phyloP scores from a whole-genome alignment of 2,888 invertebrate genomes.

The Dermolepida albohirtum region DNA sequence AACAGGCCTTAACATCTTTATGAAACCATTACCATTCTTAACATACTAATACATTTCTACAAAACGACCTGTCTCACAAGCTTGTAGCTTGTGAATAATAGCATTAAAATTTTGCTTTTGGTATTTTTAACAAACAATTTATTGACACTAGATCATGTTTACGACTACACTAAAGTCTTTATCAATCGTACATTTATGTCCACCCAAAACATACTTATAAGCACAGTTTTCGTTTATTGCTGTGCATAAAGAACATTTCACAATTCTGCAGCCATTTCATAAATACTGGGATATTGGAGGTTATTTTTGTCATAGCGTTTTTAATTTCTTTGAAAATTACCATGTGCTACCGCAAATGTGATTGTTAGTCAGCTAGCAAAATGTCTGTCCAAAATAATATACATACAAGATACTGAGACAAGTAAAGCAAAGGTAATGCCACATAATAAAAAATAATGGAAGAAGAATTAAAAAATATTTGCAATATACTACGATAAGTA shows the following conservation, averaged over 20 bases:
- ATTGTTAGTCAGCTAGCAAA: no score
- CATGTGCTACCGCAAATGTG: neutral
- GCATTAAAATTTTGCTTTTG: slow-evolving; percentile 14
- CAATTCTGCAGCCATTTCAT: slow-evolving; percentile 7
- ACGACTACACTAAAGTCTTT: slow-evolving; percentile 40
- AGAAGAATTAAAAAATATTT: no score
- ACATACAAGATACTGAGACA: no score
- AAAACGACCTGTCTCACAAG: slow-evolving; percentile 15
- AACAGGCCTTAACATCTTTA: slow-evolving; percentile 21
- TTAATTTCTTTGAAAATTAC: slow-evolving; percentile 9
- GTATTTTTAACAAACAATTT: slow-evolving; percentile 39
- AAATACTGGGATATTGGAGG: slow-evolving; percentile 23
- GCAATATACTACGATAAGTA: no score
- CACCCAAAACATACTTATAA: neutral
- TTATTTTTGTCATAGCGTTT: neutral
- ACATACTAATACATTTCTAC: slow-evolving; percentile 16
- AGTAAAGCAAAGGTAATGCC: no score
- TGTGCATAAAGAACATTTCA: slow-evolving; percentile 7
- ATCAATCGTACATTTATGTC: slow-evolving; percentile 30
- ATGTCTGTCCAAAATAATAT: no score
- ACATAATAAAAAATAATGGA: no score
- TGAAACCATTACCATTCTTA: slow-evolving; percentile 30
- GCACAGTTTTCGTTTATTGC: slow-evolving; percentile 29
- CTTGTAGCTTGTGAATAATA: slow-evolving; percentile 11
- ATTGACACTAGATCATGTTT: slow-evolving; percentile 41